Conservation (phyloP, 2,888 invertebrate genomes). For the Caenorhabditis imperialis region DNA sequence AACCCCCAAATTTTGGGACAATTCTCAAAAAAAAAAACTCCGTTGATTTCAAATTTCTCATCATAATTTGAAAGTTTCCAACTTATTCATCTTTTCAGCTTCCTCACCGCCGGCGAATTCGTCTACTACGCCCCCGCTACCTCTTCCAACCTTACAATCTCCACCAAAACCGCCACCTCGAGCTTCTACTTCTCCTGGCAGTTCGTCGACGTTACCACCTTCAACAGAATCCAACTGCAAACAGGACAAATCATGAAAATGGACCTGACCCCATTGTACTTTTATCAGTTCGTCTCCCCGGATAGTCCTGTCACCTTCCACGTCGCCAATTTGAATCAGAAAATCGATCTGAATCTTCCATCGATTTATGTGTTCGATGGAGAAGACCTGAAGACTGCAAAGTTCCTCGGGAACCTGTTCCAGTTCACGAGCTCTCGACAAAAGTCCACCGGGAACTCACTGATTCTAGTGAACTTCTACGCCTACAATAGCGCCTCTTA, state of each 20-base stretch:
- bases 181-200: constrained; percentile 11
- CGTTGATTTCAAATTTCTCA: neutral
- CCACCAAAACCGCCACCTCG: neutral
- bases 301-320: constrained; percentile 9
- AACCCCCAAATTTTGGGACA: no score
- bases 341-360: neutral
- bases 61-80: no score
- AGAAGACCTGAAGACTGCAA: constrained; percentile 1
- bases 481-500: neutral
- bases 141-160: constrained; percentile 1
- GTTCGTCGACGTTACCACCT: constrained; percentile 2
- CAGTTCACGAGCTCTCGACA: neutral
- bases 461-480: constrained; percentile 16
- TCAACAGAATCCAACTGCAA: neutral
- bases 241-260: constrained; percentile 1
- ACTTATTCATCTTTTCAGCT: neutral
- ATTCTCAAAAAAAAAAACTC: no score
- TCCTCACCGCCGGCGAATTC: neutral
- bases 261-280: neutral
- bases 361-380: constrained; percentile 21
- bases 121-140: constrained; percentile 7
- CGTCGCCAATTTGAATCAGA: neutral
- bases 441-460: neutral
- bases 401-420: constrained; percentile 3
- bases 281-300: constrained; percentile 5